phyloP scores from a whole-genome alignment of 1,140 invertebrate genomes.

The Drosophila ficusphila region DNA sequence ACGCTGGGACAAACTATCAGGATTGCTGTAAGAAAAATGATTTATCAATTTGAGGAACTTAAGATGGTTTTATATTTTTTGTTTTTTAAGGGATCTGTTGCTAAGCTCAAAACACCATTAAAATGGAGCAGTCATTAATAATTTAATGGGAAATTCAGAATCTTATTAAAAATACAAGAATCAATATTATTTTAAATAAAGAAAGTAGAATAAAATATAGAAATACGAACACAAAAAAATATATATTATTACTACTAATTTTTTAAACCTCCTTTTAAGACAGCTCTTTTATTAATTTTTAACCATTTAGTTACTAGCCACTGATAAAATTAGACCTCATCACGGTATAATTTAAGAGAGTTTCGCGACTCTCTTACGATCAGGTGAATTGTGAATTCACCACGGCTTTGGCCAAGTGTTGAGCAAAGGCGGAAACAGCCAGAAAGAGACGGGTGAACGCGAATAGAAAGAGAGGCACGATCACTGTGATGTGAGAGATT shows the following conservation, averaged over 20 bases:
- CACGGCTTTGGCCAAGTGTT: slow-evolving; percentile 24
- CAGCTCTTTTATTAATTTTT: too few species aligned
- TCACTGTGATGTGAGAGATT: slow-evolving; percentile 43
- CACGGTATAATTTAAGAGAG: slow-evolving; percentile 63
- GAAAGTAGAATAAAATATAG: too few species aligned
- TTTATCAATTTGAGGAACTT: slow-evolving; percentile 19
- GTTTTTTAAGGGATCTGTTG: too few species aligned
- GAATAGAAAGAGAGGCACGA: slow-evolving; percentile 13
- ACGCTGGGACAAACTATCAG: slow-evolving; percentile 88
- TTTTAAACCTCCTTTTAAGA: too few species aligned
- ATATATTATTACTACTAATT: too few species aligned
- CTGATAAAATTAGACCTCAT: background rate
- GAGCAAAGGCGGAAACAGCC: slow-evolving; percentile 40
- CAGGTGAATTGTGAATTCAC: slow-evolving; percentile 53
- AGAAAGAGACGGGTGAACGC: slow-evolving; percentile 11
- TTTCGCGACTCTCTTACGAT: slow-evolving; percentile 5
- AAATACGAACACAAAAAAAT: too few species aligned
- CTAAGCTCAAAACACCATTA: too few species aligned
- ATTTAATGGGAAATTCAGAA: too few species aligned
- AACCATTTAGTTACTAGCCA: background rate
- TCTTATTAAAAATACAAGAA: too few species aligned
- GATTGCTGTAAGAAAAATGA: slow-evolving; percentile 85
- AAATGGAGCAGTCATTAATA: too few species aligned
- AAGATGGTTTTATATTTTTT: background rate
- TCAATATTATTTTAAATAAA: too few species aligned